A percentile compares a stretch with the other conserved stretches of the same genome.
Evolutionary conservation across 2,888 invertebrate species (phyloP).

Genomic region (Hypomecis atomaria): DNA sequence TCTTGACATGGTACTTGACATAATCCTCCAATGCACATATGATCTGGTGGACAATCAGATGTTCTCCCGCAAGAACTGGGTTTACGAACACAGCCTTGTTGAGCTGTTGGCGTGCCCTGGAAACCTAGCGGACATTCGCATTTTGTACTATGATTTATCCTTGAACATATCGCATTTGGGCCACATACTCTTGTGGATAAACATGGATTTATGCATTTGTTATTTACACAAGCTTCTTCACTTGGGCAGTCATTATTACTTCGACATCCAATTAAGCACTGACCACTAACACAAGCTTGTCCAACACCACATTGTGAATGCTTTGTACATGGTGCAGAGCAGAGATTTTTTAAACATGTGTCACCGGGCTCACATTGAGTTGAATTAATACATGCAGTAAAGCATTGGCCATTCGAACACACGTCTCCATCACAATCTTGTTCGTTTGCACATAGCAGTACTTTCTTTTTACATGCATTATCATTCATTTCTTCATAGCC

Average conservation of each 20-base stretch:
- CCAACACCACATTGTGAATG: constrained; percentile 92
- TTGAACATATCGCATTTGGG: constrained; percentile 92
- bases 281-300: constrained; percentile 92
- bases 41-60: constrained; percentile 90
- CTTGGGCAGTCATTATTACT: constrained; percentile 91
- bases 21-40: constrained; percentile 90
- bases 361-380: constrained; percentile 93
- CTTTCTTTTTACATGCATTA: constrained; percentile 89
- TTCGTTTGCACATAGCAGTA: constrained; percentile 88
- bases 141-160: constrained; percentile 88
- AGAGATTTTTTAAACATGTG: constrained; percentile 90
- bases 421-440: constrained; percentile 91
- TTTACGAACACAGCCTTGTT: constrained; percentile 94
- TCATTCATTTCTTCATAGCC: constrained; percentile 88
- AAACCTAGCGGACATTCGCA: constrained; percentile 94
- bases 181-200: constrained; percentile 90
- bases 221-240: constrained; percentile 92
- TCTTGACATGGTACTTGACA: constrained; percentile 92
- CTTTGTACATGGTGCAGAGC: constrained; percentile 91
- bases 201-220: constrained; percentile 94
- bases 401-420: constrained; percentile 93
- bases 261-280: constrained; percentile 93
- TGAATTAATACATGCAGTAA: constrained; percentile 90
- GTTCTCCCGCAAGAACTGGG: constrained; percentile 88
- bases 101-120: constrained; percentile 93